Conservation (phyloP, 2,797 vertebrate species). For the Channa striata region DNA sequence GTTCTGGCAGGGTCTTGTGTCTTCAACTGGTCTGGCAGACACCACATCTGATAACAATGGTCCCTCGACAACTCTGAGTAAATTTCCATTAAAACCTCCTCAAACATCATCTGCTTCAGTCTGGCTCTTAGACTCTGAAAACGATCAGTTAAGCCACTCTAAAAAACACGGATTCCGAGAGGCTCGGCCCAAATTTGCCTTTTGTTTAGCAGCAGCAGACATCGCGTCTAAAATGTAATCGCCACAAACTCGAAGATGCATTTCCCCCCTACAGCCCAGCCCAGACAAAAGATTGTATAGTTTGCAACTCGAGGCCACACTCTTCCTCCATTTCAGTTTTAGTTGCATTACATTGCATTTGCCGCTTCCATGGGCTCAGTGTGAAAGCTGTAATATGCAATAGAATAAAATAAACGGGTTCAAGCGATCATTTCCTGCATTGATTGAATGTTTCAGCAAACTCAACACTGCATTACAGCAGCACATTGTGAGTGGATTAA, state of each 20-base stretch:
- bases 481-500: constrained; percentile 25
- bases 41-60: background rate
- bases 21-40: background rate
- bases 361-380: constrained; percentile 34
- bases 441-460: constrained; percentile 58
- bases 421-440: constrained; percentile 59
- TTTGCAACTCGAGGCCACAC: constrained; percentile 49
- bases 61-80: background rate
- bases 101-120: constrained; percentile 1
- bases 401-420: constrained; percentile 55
- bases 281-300: constrained; percentile 26
- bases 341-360: constrained; percentile 51
- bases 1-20: background rate
- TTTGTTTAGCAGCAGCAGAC: constrained; percentile 15
- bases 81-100: constrained; percentile 26
- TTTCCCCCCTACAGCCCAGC: background rate
- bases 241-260: constrained; percentile 13
- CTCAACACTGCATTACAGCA: constrained; percentile 25
- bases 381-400: constrained; percentile 49
- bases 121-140: background rate
- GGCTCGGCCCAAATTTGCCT: constrained; percentile 1
- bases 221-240: constrained; percentile 3
- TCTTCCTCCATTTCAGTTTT: constrained; percentile 27
- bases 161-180: background rate
- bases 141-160: background rate